Evolutionary conservation across 2,888 invertebrate species (phyloP).

Genomic region (Mythimna lalbum): DNA sequence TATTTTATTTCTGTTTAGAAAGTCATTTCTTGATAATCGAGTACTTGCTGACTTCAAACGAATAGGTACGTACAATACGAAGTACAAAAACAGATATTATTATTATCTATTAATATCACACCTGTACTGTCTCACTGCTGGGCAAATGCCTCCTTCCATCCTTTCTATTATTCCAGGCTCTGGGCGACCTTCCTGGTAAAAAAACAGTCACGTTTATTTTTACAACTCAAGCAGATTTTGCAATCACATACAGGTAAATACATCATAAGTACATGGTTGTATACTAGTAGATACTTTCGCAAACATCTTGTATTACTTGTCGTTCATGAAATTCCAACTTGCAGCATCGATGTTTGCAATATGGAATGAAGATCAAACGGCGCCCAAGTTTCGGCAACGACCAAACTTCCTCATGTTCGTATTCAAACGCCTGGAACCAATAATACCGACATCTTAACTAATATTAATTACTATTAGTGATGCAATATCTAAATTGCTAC

Average conservation of each 20-base stretch:
- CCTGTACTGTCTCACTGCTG: no score
- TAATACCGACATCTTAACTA: background rate
- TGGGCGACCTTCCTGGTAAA: no score
- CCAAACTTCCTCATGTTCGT: conserved; percentile 20
- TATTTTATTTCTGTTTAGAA: no score
- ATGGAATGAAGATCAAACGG: conserved; percentile 22
- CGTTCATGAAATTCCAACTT: conserved; percentile 12
- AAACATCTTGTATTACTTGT: background rate
- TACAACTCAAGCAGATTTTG: background rate
- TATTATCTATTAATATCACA: no score
- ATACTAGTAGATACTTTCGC: no score
- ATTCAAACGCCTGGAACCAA: conserved; percentile 18
- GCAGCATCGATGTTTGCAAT: conserved; percentile 9
- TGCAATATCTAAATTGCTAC: background rate
- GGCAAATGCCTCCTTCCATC: no score
- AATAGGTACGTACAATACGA: background rate
- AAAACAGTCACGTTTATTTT: background rate
- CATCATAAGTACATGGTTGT: background rate
- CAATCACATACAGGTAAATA: background rate
- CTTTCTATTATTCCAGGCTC: no score
- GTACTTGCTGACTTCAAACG: background rate
- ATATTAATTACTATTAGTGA: background rate
- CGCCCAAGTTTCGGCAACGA: conserved; percentile 19
- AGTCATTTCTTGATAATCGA: no score
- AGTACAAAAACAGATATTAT: background rate